Base-by-base conservation (phyloP, 2,797 vertebrate species). In the Cephalopachus bancanus region DNA sequence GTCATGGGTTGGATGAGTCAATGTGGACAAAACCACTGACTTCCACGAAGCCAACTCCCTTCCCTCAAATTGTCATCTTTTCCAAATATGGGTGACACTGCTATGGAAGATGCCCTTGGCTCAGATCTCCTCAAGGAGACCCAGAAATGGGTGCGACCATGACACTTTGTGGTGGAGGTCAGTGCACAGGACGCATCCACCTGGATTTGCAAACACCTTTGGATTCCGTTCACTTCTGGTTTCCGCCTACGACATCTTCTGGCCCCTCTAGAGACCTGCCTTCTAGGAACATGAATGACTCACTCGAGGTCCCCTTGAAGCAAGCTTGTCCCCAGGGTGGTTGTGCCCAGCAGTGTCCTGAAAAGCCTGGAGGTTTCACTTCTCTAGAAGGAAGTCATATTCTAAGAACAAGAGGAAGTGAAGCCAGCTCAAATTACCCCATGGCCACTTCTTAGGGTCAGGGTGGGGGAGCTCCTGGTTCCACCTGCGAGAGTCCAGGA, bases 271-370 rank as follows among this genome's bases (percentile, higher is more conserved):
- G n/a, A 74, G 0, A 4, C 8, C 17, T n/a, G 51, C 55, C 69
- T 89, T 96, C 80, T 89, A 96, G 60, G 92, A 87, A 74, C 19
- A 22, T 0, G 3, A 12, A 30, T 76, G 75, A 93, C 55, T 92
- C 83, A 62, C 0, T 37, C 24, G 81, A 65, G 20, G 44, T 69
- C 3, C 22, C 26, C 49, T 57, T 26, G 33, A 80, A 88, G 59
- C n/a, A 49, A 64, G 51, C 7, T 53, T 60, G 53, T 80, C 60
- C 65, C 53, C 37, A 59, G 1, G 7, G 28, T 22, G 10, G 19
- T 22, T 0, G 0, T 51, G 14, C 44, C 37, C 19, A 71, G 11
- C 37, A 78, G 49, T 30, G 79, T 28, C 53, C 67, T 85, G 22
- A 93, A 79, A 71, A 86, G 26, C 53, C 10, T 24, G 51, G 33